Base-by-base conservation (phyloP, 2,113 vertebrate genomes). In the Ageneiosus marmoratus region DNA sequence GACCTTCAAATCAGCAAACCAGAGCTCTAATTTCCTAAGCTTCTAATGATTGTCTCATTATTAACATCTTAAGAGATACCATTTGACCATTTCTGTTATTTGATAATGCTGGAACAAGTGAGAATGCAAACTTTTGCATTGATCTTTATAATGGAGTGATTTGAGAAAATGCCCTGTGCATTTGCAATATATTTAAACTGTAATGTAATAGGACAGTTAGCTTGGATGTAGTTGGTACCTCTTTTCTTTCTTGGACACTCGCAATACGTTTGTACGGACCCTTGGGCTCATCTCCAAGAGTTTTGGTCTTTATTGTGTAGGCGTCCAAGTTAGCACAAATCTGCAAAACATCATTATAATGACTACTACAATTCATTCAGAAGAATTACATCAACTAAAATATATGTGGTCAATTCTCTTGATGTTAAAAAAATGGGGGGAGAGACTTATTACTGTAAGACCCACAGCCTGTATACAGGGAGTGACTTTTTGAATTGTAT, bases 301-400 rank as follows among this genome's bases (percentile, higher is more conserved):
- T 89, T 6, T 93, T 90, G 6, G 96, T 98, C 95, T 96, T 96
- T 87, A 99, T 97, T 85, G 89, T 94, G 85, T 67, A 88, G n/a
- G 97, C 96, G 85, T 99, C 98, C 85, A 99, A 93, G 91, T 96
- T 97, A 81, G 97, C 96, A 89, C 97, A 99, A 83, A 99, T 97
- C 98, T 99, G 87, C 13, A 88, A 77, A 84, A 34, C 37, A 88
- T 70, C 83, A 32, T 86, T 18, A 29, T 77, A 73, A 85, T 58
- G 16, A 88, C 12, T 77, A 22, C 11, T 55, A 12, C 48, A 34
- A 9, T 18, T 84, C 32, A 80, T 32, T 37, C 27, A 46, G 9
- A 77, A 86, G 27, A 77, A 50, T 32, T 70, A 73, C 27, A 75
- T 48, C 44, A 24, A 27, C 20, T 70, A 34, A 48, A 58, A 72